A percentile compares a stretch with the other conserved stretches of the same genome.
These are phyloP conservation scores for Chromobotia macracanthus DNA, from an alignment of 2,797 vertebrate species.

Conservation along the genomic window DNA sequence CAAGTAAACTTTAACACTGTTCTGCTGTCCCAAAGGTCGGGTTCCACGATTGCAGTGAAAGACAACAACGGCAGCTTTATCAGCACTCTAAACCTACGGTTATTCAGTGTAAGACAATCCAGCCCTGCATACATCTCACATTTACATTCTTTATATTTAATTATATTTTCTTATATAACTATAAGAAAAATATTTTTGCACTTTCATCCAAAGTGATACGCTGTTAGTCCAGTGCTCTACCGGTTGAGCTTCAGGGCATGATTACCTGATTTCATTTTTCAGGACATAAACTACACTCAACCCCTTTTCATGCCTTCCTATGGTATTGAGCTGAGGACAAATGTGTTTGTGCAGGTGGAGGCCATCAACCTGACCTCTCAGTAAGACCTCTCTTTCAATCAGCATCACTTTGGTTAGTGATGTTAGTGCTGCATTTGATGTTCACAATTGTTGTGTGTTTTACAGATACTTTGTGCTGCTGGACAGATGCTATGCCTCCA, in stretches of 20 bases:
- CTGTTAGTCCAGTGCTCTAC: neutral
- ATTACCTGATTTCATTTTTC: slow-evolving; percentile 18
- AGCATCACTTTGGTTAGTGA: neutral
- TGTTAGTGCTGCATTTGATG: neutral
- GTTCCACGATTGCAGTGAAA: slow-evolving; percentile 73
- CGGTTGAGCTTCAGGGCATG: neutral
- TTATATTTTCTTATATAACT: too few relatives aligned
- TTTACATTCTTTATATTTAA: neutral
- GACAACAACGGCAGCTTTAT: slow-evolving; percentile 83
- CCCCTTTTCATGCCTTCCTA: slow-evolving; percentile 66
- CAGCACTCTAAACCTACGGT: slow-evolving; percentile 76
- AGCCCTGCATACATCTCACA: neutral
- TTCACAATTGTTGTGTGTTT: slow-evolving; percentile 14
- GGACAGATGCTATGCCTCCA: slow-evolving; percentile 79
- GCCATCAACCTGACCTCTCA: slow-evolving; percentile 78
- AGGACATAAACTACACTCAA: slow-evolving; percentile 67
- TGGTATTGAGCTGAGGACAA: slow-evolving; percentile 74
- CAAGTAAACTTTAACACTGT: neutral
- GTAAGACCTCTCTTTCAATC: slow-evolving; percentile 63
- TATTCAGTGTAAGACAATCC: slow-evolving; percentile 70
- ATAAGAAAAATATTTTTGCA: too few relatives aligned
- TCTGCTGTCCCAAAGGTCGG: slow-evolving; percentile 60
- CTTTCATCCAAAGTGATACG: neutral
- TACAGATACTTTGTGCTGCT: slow-evolving; percentile 75
- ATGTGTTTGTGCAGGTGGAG: slow-evolving; percentile 75